Percentiles rank a stretch among this genome's conserved stretches.
These are phyloP conservation scores for Mimachlamys varia DNA, from an alignment of 2,888 invertebrate genomes.

Conservation along the genomic window DNA sequence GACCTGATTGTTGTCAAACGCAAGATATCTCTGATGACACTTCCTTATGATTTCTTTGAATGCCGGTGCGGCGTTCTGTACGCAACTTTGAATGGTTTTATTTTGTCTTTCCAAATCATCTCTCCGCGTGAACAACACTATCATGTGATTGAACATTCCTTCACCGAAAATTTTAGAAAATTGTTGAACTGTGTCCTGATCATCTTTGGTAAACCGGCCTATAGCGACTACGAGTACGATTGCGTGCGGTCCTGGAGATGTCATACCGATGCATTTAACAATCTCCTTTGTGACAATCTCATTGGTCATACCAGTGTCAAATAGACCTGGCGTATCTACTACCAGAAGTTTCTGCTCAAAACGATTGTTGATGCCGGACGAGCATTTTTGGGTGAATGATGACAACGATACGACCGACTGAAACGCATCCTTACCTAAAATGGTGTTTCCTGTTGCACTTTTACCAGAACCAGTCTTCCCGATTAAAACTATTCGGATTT, in stretches of 20 bases:
- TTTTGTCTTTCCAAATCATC: constrained; percentile 44
- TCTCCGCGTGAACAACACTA: constrained; percentile 50
- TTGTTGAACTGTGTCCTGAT: constrained; percentile 50
- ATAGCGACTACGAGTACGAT: constrained; percentile 51
- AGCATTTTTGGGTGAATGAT: constrained; percentile 48
- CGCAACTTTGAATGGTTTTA: constrained; percentile 38
- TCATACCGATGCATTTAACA: constrained; percentile 47
- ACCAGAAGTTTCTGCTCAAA: constrained; percentile 43
- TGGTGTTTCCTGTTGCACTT: constrained; percentile 56
- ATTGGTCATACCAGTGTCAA: constrained; percentile 50
- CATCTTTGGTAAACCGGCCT: constrained; percentile 54
- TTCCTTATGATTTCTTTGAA: constrained; percentile 42
- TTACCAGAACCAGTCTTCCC: constrained; percentile 56
- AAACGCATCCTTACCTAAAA: constrained; percentile 48
- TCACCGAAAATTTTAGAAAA: constrained; percentile 50
- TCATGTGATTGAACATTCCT: constrained; percentile 46
- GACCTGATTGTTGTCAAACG: constrained; percentile 39
- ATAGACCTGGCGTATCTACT: constrained; percentile 55
- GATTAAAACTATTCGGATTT: constrained; percentile 49
- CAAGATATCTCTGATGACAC: constrained; percentile 46
- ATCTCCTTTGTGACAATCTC: constrained; percentile 48
- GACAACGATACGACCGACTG: constrained; percentile 40
- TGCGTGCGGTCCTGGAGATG: constrained; percentile 55
- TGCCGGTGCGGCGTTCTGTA: constrained; percentile 12
- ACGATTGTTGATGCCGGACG: neutral